A percentile compares a stretch with the other conserved stretches of the same genome.
Evolutionary conservation across 2,888 invertebrate species (phyloP).

Genomic region (Ernsta delagoae): DNA sequence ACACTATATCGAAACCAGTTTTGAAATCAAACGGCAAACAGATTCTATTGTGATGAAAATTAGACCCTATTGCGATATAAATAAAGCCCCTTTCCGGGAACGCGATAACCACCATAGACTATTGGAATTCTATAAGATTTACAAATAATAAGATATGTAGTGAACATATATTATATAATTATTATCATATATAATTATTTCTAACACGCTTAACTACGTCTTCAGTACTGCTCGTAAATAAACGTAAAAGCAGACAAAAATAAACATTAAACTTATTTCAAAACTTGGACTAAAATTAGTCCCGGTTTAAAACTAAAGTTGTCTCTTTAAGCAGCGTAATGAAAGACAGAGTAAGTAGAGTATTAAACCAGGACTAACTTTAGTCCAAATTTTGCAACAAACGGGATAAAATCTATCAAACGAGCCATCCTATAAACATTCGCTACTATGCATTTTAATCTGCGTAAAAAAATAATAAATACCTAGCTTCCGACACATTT

Average conservation of each 20-base stretch:
- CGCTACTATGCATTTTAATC: slow-evolving; percentile 21
- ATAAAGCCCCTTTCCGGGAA: slow-evolving; percentile 37
- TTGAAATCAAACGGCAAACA: slow-evolving; percentile 40
- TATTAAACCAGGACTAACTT: too few species aligned
- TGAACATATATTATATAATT: slow-evolving; percentile 11
- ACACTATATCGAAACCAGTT: slow-evolving; percentile 21
- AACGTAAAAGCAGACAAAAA: not conserved
- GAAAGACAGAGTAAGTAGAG: too few species aligned
- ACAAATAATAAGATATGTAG: slow-evolving; percentile 40
- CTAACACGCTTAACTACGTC: slow-evolving; percentile 7
- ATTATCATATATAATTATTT: not conserved
- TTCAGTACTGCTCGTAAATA: slow-evolving; percentile 23
- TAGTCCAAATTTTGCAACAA: too few species aligned
- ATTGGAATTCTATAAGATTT: slow-evolving; percentile 36
- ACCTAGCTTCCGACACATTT: slow-evolving; percentile 48
- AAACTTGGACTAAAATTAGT: too few species aligned
- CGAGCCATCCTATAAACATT: slow-evolving; percentile 2
- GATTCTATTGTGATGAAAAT: slow-evolving; percentile 34
- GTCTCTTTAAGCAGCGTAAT: too few species aligned
- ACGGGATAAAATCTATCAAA: not conserved
- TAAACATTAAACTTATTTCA: too few species aligned
- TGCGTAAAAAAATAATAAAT: slow-evolving; percentile 58
- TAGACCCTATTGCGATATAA: not conserved
- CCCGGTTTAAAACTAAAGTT: too few species aligned
- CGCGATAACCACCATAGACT: slow-evolving; percentile 27